Base-by-base conservation (phyloP, 2,113 vertebrate genomes). In the Melanotaenia duboulayi region DNA sequence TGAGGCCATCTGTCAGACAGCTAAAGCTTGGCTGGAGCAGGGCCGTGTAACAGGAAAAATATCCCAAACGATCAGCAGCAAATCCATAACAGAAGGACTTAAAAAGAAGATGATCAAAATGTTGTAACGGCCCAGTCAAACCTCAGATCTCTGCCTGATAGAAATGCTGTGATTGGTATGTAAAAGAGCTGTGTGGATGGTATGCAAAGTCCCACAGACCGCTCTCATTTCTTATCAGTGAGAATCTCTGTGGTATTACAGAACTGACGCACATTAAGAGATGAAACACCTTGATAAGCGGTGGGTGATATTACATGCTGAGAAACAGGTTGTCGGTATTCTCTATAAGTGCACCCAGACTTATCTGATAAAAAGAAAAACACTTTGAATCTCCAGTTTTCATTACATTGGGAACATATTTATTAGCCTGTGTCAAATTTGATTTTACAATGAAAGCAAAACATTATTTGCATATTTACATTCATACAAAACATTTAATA, bases 391-490 rank as follows among this genome's bases (percentile, higher is more conserved):
- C 0, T 7, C 1, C 44, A 48, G 17, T 19, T 48, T 49, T 20
- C 9, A 17, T 61, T 25, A 39, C 3, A 19, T 2, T 57, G 4
- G 35, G 13, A 51, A 1, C 0, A 4, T 13, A 59, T 86, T 88
- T 77, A 78, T 84, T 80, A 20, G 1, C 22, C 22, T n/a, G 22
- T 51, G 12, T 60, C 23, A 17, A 17, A 66, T 46, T 12, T 61
- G 2, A 64, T 32, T 42, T 13, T 20, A 19, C 9, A 70, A 52
- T 55, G 4, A 39, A 62, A 50, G 12, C 11, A 44, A 35, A 6
- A 44, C 16, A 0, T 1, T 12, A 54, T 73, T 52, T 37, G 82
- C 52, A 82, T 55, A 70, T 73, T 11, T 25, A 82, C 65, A 77
- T 16, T 32, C 51, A 57, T 17, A 23, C 8, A 56, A 28, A 62